A percentile compares a stretch with the other conserved stretches of the same genome.
These are phyloP conservation scores for Gortyna flavago DNA, from an alignment of 2,888 invertebrate species.

Conservation along the genomic window DNA sequence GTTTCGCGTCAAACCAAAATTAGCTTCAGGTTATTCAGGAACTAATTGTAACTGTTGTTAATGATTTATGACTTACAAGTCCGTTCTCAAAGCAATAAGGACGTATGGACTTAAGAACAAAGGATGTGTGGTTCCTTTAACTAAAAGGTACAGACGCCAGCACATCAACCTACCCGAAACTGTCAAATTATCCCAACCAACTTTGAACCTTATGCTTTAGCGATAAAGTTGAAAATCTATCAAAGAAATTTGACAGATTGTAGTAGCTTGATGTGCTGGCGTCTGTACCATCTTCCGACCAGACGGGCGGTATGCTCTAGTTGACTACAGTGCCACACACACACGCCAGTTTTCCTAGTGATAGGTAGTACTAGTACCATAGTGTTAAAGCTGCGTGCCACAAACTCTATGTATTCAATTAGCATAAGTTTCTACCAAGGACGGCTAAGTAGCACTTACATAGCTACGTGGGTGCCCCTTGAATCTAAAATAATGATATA, in stretches of 20 bases:
- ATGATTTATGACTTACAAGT: slow-evolving; percentile 33
- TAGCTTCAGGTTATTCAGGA: background rate
- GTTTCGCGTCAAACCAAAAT: slow-evolving; percentile 3
- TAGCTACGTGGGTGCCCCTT: slow-evolving; percentile 37
- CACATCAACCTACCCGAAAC: too few species aligned
- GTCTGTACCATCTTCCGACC: slow-evolving; percentile 4
- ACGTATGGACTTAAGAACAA: slow-evolving; percentile 28
- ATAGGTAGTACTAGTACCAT: slow-evolving; percentile 9
- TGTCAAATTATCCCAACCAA: too few species aligned
- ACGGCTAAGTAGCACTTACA: slow-evolving; percentile 39
- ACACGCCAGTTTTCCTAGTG: slow-evolving; percentile 22
- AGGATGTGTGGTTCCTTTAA: slow-evolving; percentile 17
- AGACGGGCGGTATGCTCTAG: slow-evolving; percentile 30
- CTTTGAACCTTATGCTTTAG: too few species aligned
- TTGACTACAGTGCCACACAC: slow-evolving; percentile 17
- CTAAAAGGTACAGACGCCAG: too few species aligned
- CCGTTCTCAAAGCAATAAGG: slow-evolving; percentile 30
- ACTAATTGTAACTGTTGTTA: slow-evolving; percentile 17
- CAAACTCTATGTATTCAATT: slow-evolving; percentile 42
- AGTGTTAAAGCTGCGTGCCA: slow-evolving; percentile 34
- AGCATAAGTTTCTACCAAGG: slow-evolving; percentile 43
- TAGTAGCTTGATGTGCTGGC: too few species aligned
- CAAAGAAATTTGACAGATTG: too few species aligned
- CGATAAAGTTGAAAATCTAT: too few species aligned
- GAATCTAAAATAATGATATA: slow-evolving; percentile 45